A percentile compares a stretch with the other conserved stretches of the same genome.
Conservation (phyloP, 2,113 vertebrate species). For the Ciconia maguari region DNA sequence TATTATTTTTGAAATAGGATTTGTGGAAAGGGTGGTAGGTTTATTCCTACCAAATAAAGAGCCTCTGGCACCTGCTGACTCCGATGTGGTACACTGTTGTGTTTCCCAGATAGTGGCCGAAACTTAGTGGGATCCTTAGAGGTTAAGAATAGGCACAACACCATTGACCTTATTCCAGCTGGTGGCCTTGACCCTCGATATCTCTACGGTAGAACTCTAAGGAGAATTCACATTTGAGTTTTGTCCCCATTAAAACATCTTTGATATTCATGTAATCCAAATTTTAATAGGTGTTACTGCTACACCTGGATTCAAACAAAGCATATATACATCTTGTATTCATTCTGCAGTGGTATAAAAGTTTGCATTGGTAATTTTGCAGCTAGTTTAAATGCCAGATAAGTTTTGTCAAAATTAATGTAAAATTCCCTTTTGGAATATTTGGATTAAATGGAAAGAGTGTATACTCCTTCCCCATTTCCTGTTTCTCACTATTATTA, state of each 20-base stretch:
- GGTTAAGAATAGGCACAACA: rapidly evolving
- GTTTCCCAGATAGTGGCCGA: neutral
- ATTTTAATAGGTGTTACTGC: neutral
- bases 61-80: neutral
- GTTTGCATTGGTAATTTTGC: neutral
- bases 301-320: neutral
- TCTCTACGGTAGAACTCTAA: neutral
- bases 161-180: neutral
- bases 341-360: neutral
- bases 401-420: neutral
- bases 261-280: neutral
- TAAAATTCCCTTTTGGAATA: neutral
- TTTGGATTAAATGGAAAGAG: neutral
- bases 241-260: neutral
- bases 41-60: neutral
- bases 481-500: neutral
- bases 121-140: neutral
- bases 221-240: neutral
- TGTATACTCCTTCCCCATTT: neutral
- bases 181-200: neutral
- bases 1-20: neutral
- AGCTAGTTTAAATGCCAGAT: neutral
- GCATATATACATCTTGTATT: neutral
- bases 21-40: neutral
- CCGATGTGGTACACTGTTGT: neutral